A percentile compares a stretch with the other conserved stretches of the same genome.
These are phyloP conservation scores for Heteromormyrus szaboi DNA, from an alignment of 2,797 vertebrate species.

Conservation along the genomic window DNA sequence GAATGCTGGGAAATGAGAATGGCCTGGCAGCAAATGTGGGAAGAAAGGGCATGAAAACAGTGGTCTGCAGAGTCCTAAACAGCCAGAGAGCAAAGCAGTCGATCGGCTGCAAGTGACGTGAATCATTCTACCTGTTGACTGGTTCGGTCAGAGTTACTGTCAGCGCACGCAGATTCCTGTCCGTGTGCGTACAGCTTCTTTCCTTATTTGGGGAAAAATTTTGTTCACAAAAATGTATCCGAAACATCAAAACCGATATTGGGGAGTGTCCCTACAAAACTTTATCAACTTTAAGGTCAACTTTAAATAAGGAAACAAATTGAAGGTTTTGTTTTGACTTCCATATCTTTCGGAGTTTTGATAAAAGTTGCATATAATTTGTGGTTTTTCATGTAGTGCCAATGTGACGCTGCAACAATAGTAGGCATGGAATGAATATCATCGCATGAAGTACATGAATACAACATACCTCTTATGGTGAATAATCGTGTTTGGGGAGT, in stretches of 20 bases:
- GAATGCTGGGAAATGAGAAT: slow-evolving; percentile 7
- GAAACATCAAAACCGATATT: background rate
- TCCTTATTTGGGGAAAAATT: background rate
- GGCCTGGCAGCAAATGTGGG: background rate
- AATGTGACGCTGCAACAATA: background rate
- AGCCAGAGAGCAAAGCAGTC: background rate
- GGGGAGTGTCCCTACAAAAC: background rate
- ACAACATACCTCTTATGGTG: background rate
- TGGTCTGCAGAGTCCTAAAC: background rate
- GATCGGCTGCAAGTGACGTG: background rate
- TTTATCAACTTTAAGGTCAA: background rate
- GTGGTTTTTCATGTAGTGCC: background rate
- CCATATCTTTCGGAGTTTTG: background rate
- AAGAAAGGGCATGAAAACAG: background rate
- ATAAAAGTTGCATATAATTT: background rate
- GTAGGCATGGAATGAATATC: background rate
- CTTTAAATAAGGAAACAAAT: background rate
- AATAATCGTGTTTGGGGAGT: slow-evolving; percentile 1
- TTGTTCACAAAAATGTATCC: background rate
- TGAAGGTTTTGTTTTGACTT: background rate
- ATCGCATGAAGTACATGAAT: background rate
- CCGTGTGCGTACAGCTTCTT: background rate
- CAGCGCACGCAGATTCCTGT: background rate
- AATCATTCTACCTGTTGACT: background rate
- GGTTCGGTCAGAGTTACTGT: background rate